Base-by-base conservation (phyloP, 2,888 invertebrate genomes). In the Philhelius pedissequus region DNA sequence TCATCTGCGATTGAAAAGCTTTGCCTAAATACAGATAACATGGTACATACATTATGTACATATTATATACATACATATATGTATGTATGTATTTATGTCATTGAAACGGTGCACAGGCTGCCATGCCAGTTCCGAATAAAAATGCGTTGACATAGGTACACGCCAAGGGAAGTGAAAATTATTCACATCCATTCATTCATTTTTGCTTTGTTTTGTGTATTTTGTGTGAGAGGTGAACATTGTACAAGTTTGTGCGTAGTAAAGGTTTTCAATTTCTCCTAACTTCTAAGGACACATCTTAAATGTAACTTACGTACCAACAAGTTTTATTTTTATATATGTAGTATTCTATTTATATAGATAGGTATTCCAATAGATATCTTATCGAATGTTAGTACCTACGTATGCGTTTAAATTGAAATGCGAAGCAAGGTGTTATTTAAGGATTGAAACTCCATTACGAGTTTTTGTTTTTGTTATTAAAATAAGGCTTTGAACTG, bases 1-100 rank as follows among this genome's bases (percentile, higher is more conserved):
- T 80, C 56, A 80, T 80, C 75, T 75, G 68, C 60, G 80, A 75
- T 80, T 80, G 69, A 80, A 75, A 62, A 80, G 80, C 80, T 75
- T 75, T 64, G 45, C 69, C 56, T 45, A 56, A 70, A 64, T 27
- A 48, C 54, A 18, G 64, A 81, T 81, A 81, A 70, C 64, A 75
- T 64, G 54, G 20, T 40, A 32, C 13, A 69, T 25, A 35, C n/a
- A n/a, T n/a, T 30, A n/a, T 0, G 3, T 45, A 56, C 43, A n/a
- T n/a, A n/a, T 43, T 27, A 7, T 32, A 56, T 20, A 68, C 25
- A 32, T 15, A 15, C 7, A 2, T 32, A 11, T 32, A 15, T 40
- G n/a, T n/a, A n/a, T n/a, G n/a, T n/a, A n/a, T n/a, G n/a, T n/a
- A n/a, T n/a, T n/a, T n/a, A n/a, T n/a, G n/a, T n/a, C n/a, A 27